Evolutionary conservation across 2,113 vertebrate genomes (phyloP).

Genomic region (Meles meles): DNA sequence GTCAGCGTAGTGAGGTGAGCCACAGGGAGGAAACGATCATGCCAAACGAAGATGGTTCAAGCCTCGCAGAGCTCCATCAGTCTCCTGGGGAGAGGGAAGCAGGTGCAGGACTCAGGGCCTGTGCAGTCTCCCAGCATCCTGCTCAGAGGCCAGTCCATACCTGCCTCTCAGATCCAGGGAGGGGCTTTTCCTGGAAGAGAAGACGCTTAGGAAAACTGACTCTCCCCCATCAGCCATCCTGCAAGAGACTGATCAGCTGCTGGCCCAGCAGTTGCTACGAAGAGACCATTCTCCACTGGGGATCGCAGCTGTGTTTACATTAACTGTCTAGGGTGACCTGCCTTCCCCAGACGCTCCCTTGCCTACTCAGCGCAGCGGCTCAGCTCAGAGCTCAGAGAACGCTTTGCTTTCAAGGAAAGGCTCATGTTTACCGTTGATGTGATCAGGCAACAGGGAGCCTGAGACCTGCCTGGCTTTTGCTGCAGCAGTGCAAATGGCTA

Average conservation of each 20-base stretch:
- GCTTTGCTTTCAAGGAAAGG: slow-evolving; percentile 60
- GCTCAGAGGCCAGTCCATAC: background rate
- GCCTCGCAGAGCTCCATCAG: background rate
- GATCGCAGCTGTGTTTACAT: background rate
- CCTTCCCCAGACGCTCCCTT: background rate
- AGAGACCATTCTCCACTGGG: slow-evolving; percentile 36
- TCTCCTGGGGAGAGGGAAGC: background rate
- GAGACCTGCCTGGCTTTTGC: slow-evolving; percentile 27
- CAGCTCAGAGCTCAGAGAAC: background rate
- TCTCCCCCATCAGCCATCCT: background rate
- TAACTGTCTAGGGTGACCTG: slow-evolving; percentile 12
- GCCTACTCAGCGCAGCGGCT: rapidly evolving
- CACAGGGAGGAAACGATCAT: background rate
- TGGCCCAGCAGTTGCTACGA: background rate
- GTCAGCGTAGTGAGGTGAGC: background rate
- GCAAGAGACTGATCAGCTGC: background rate
- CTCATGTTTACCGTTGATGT: slow-evolving; percentile 53
- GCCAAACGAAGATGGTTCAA: background rate
- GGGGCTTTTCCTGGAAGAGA: background rate
- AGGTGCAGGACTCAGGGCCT: background rate
- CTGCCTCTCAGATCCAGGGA: background rate
- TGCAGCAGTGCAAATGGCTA: background rate
- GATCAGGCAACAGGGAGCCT: slow-evolving; percentile 50
- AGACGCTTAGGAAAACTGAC: background rate
- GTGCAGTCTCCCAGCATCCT: background rate